These are phyloP conservation scores for Azorinus chamasolen DNA, from an alignment of 2,888 invertebrate species.

Conservation along the genomic window DNA sequence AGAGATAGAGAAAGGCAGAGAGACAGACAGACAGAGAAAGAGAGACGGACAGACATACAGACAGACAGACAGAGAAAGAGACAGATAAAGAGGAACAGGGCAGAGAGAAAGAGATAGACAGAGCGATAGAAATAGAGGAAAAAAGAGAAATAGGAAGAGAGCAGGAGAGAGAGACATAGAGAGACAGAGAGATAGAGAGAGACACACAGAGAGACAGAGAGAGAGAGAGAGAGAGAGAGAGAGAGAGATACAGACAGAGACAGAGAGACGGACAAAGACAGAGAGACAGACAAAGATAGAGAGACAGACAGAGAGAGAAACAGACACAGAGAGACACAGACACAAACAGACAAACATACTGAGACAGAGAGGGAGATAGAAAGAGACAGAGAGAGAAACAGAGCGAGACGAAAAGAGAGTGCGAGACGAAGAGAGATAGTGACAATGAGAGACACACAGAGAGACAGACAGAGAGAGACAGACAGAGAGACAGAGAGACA, in stretches of 20 bases:
- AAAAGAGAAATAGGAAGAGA: slow-evolving; percentile 11
- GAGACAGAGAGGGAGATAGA: slow-evolving; percentile 6
- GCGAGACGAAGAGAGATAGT: slow-evolving; percentile 8
- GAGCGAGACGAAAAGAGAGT: not conserved
- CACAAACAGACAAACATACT: too few species aligned
- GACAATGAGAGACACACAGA: too few species aligned
- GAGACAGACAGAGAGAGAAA: too few species aligned
- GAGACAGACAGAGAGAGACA: slow-evolving; percentile 12
- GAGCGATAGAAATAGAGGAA: slow-evolving; percentile 19
- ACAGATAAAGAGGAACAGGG: too few species aligned
- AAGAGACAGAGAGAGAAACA: not conserved
- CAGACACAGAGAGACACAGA: too few species aligned
- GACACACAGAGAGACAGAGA: not conserved
- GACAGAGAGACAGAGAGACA: slow-evolving; percentile 21
- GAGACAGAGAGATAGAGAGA: too few species aligned
- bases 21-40: too few species aligned
- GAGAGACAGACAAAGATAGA: slow-evolving; percentile 9
- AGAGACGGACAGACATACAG: not conserved
- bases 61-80: not conserved
- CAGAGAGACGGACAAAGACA: too few species aligned
- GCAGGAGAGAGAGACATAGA: too few species aligned
- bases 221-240: slow-evolving; percentile 5
- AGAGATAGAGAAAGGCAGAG: too few species aligned
- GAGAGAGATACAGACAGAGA: too few species aligned
- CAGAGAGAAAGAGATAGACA: slow-evolving; percentile 20